phyloP scores from a whole-genome alignment of 2,888 invertebrate species.

The Hypomecis atomaria region DNA sequence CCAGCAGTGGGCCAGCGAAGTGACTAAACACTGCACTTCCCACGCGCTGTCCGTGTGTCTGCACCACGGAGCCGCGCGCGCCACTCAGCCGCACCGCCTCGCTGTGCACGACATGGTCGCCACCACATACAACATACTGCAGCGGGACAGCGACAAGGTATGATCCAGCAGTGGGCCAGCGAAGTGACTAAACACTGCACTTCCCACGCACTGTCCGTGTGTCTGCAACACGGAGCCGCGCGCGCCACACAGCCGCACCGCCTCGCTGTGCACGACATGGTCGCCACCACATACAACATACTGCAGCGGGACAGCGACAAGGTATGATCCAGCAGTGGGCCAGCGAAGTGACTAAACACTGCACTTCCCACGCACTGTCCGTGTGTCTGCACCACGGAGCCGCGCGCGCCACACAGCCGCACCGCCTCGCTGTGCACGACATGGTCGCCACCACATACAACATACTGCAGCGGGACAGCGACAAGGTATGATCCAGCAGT shows the following conservation, averaged over 20 bases:
- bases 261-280: constrained; percentile 90
- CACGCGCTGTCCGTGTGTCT: constrained; percentile 87
- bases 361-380: constrained; percentile 84
- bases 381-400: constrained; percentile 93
- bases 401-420: constrained; percentile 86
- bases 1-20: constrained; percentile 95
- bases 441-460: constrained; percentile 96
- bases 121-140: constrained; percentile 93
- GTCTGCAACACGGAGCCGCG: constrained; percentile 92
- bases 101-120: constrained; percentile 92
- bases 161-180: constrained; percentile 95
- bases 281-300: constrained; percentile 95
- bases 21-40: constrained; percentile 85
- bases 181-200: constrained; percentile 89
- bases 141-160: constrained; percentile 85
- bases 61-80: constrained; percentile 93
- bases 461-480: constrained; percentile 87
- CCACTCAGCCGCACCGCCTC: constrained; percentile 85
- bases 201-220: constrained; percentile 85
- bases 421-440: constrained; percentile 88
- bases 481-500: constrained; percentile 91
- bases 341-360: constrained; percentile 88
- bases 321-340: constrained; percentile 95
- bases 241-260: constrained; percentile 86
- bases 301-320: constrained; percentile 86